Conservation (phyloP, 2,888 invertebrate species). For the Rutpela maculata region DNA sequence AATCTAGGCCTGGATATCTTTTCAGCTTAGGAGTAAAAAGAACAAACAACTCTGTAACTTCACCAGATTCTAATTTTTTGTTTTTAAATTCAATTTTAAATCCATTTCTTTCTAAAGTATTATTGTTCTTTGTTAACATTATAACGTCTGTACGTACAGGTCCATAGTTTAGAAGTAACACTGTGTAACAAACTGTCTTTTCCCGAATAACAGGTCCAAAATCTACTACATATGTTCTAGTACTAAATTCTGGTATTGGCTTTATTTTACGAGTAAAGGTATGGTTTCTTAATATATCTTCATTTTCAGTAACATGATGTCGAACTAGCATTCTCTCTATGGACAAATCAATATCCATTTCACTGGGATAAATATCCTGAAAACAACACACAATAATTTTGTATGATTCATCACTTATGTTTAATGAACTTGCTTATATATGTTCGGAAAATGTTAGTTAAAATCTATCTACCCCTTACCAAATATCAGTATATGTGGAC, state of each 20-base stretch:
- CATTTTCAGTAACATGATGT: conserved; percentile 73
- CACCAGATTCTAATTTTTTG: conserved; percentile 74
- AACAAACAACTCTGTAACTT: conserved; percentile 75
- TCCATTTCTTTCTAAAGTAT: conserved; percentile 61
- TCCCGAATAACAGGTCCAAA: conserved; percentile 77
- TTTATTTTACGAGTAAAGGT: conserved; percentile 59
- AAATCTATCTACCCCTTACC: no score
- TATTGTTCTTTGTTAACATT: conserved; percentile 64
- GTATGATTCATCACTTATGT: not conserved
- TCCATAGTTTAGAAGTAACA: conserved; percentile 76
- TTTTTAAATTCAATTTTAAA: conserved; percentile 68
- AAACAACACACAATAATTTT: conserved; percentile 35
- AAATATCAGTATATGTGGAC: no score
- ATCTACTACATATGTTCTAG: conserved; percentile 77
- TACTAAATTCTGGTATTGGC: conserved; percentile 75
- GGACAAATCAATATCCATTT: conserved; percentile 79
- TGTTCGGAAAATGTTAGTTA: no score
- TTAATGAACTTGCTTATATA: no score
- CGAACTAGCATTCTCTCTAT: conserved; percentile 77
- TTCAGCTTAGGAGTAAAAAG: conserved; percentile 75
- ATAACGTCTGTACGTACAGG: conserved; percentile 74
- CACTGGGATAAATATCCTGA: conserved; percentile 71
- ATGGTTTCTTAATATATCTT: conserved; percentile 71
- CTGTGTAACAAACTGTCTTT: conserved; percentile 73
- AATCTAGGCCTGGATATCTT: conserved; percentile 74